Percentiles rank a stretch among this genome's conserved stretches.
These are phyloP conservation scores for Anorthoa munda DNA, from an alignment of 2,888 invertebrate genomes.

Conservation along the genomic window DNA sequence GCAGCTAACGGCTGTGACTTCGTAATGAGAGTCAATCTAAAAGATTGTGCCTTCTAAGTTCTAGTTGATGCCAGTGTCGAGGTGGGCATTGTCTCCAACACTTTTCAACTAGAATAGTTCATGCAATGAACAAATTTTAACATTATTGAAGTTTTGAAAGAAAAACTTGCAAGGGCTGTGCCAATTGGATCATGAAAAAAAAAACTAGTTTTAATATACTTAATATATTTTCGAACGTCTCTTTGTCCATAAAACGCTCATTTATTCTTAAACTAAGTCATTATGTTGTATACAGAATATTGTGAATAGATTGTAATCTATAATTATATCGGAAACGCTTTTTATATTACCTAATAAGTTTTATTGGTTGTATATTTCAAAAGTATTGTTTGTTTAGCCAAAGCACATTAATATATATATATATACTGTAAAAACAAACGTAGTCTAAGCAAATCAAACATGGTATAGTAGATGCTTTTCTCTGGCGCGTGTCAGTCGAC, in stretches of 20 bases:
- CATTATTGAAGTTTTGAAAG: slow-evolving; percentile 28
- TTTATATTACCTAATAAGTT: slow-evolving; percentile 35
- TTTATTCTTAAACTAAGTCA: slow-evolving; percentile 60
- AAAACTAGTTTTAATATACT: slow-evolving; percentile 39
- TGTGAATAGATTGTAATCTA: slow-evolving; percentile 18
- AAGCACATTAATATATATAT: slow-evolving; percentile 16
- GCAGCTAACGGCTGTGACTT: slow-evolving; percentile 45
- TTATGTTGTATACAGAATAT: slow-evolving; percentile 31
- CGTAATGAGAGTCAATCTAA: slow-evolving; percentile 69
- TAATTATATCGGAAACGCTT: slow-evolving; percentile 42
- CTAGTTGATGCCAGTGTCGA: slow-evolving; percentile 48
- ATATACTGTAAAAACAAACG: slow-evolving; percentile 7
- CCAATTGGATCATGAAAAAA: slow-evolving; percentile 53
- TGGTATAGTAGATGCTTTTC: slow-evolving; percentile 3
- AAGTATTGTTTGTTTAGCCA: slow-evolving; percentile 23
- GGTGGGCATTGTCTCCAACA: slow-evolving; percentile 28
- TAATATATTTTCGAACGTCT: slow-evolving; percentile 52
- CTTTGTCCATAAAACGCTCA: slow-evolving; percentile 65
- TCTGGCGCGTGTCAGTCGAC: neutral
- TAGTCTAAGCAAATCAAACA: slow-evolving; percentile 33
- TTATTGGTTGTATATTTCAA: slow-evolving; percentile 28
- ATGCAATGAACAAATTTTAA: slow-evolving; percentile 54
- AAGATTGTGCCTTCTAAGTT: slow-evolving; percentile 74
- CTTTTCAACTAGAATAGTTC: slow-evolving; percentile 49
- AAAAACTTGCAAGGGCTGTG: slow-evolving; percentile 56